These are phyloP conservation scores for Poecile atricapillus DNA, from an alignment of 2,113 vertebrate genomes.

Conservation along the genomic window DNA sequence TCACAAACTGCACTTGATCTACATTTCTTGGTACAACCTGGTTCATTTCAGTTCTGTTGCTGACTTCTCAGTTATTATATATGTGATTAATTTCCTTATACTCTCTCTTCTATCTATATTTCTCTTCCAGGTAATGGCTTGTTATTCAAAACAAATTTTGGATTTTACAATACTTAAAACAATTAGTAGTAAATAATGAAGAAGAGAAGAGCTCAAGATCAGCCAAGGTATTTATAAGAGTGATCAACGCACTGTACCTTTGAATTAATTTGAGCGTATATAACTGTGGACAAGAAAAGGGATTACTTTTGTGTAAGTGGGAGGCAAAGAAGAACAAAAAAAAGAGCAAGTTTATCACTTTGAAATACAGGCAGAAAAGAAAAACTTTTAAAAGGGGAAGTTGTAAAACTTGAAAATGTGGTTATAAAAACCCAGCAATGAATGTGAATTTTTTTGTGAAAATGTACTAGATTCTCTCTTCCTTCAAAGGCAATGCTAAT, in stretches of 20 bases:
- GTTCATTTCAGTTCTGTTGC: neutral
- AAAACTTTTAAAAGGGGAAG: neutral
- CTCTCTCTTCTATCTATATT: neutral
- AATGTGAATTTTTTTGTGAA: neutral
- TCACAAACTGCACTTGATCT: neutral
- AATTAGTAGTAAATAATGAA: neutral
- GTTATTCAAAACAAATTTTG: neutral
- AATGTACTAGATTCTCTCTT: neutral
- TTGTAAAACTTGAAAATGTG: neutral
- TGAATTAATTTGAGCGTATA: neutral
- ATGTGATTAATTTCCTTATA: neutral
- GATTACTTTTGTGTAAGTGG: neutral
- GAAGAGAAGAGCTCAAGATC: neutral
- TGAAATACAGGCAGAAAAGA: neutral
- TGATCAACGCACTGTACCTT: neutral
- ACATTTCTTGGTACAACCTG: neutral
- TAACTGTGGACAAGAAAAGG: neutral
- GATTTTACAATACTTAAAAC: neutral
- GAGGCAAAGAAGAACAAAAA: neutral
- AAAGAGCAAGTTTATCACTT: neutral
- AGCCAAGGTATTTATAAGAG: neutral
- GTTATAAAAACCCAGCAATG: neutral
- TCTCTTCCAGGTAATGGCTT: neutral
- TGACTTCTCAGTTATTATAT: neutral
- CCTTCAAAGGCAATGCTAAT: constrained; percentile 17